Evolutionary conservation across 2,888 invertebrate genomes (phyloP), one percentile per base, ranked within the genome.

Genomic region (Phasia obesa): DNA sequence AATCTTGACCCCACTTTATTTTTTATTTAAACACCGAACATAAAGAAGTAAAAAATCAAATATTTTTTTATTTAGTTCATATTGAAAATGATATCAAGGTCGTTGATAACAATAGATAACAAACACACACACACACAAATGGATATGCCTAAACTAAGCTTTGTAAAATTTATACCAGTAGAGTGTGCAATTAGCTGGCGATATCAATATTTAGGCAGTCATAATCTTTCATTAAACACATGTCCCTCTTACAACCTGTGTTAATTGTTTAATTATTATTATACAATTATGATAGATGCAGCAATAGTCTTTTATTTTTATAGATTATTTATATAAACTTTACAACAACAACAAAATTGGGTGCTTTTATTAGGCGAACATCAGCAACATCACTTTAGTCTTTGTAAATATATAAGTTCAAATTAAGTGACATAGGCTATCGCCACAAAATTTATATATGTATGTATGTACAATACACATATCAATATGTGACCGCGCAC

Each of bases 1-100:
- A 59, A 53, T 73, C 19, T 67, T 79, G 65, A 79, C 79, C 71
- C 65, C 57, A 51, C 51, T 79, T 49, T 60, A 23, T 35, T 23
- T 3, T 67, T 51, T 47, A 23, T 53, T 23, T 17, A 57, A 53
- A 62, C 59, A 31, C 21, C 19, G 49, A 27, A 19, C 25, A 2
- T 5, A n/a, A 27, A 21, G 25, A 57, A 55, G 55, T 21, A 42
- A 53, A 49, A 60, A 65, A 55, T 3, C 9, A 55, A 70, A 57
- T 47, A 2, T 60, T 53, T 69, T 78, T 78, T 44, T 27, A 27
- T 27, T 7, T 13, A 74, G 65, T 70, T 59, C 75, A 75, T 70
- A 47, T 70, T 83, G 71, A 71, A 83, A 83, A 83, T 83, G 75
- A 71, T 79, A 79, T 71, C 83, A 83, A 83, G 83, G 83, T 59